These are phyloP conservation scores for Caenorhabditis japonica DNA, from an alignment of 2,888 invertebrate genomes.

Conservation along the genomic window DNA sequence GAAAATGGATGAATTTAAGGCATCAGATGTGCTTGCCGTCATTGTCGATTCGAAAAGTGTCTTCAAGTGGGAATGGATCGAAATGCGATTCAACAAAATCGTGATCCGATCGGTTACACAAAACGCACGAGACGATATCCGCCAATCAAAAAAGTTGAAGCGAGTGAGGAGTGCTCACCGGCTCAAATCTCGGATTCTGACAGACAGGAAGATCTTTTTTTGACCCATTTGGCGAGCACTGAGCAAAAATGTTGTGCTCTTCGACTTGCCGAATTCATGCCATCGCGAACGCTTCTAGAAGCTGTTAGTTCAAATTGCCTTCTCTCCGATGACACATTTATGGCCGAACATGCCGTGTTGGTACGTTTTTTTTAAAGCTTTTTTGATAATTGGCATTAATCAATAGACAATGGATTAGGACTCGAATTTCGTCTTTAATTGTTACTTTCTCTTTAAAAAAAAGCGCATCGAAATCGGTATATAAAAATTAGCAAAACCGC, in stretches of 20 bases:
- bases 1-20: conserved; percentile 48
- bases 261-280: conserved; percentile 52
- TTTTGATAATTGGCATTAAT: no score
- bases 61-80: conserved; percentile 69
- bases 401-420: no score
- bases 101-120: conserved; percentile 77
- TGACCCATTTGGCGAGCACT: conserved; percentile 18
- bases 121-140: conserved; percentile 76
- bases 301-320: conserved; percentile 59
- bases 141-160: conserved; percentile 58
- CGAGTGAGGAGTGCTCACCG: conserved; percentile 60
- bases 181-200: conserved; percentile 14
- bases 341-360: conserved; percentile 47
- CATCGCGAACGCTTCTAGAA: conserved; percentile 47
- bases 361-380: no score
- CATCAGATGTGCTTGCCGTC: conserved; percentile 76
- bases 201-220: conserved; percentile 32
- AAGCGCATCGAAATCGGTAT: no score
- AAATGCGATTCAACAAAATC: conserved; percentile 76
- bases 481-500: no score
- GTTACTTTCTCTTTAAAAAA: no score
- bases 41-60: conserved; percentile 73
- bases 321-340: conserved; percentile 53
- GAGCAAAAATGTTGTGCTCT: conserved; percentile 51
- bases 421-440: no score